phyloP scores from a whole-genome alignment of 2,113 vertebrate genomes.

The Scalopus aquaticus region DNA sequence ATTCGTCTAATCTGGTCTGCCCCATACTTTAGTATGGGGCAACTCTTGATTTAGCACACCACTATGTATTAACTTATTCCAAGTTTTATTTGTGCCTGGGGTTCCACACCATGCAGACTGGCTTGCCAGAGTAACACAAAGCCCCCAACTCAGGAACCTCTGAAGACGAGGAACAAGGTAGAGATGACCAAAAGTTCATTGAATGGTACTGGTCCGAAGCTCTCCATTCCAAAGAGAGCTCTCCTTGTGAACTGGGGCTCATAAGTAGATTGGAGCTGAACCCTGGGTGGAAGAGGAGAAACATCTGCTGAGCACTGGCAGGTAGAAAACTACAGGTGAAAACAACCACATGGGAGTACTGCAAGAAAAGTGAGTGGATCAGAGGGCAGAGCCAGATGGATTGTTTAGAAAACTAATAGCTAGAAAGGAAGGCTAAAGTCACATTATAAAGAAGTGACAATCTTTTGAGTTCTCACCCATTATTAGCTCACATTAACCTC shows the following conservation, averaged over 20 bases:
- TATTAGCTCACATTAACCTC: background rate
- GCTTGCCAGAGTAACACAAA: background rate
- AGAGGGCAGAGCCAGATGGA: background rate
- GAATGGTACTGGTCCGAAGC: background rate
- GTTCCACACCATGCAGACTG: background rate
- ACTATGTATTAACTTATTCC: background rate
- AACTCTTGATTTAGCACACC: constrained; percentile 32
- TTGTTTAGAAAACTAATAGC: background rate
- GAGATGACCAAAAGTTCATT: background rate
- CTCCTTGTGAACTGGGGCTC: background rate
- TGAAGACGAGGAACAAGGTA: background rate
- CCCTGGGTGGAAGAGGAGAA: background rate
- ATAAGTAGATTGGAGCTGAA: background rate
- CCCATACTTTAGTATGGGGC: background rate
- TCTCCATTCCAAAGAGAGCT: background rate
- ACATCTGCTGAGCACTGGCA: background rate
- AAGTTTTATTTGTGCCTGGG: background rate
- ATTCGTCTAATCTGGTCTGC: background rate
- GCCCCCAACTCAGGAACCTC: background rate
- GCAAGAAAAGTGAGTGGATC: background rate
- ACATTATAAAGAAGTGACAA: background rate
- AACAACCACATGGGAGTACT: background rate
- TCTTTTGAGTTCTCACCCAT: background rate
- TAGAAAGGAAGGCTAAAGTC: background rate
- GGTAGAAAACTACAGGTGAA: background rate